Evolutionary conservation across 1,140 invertebrate species (phyloP).

Genomic region (Chelonus insularis): DNA sequence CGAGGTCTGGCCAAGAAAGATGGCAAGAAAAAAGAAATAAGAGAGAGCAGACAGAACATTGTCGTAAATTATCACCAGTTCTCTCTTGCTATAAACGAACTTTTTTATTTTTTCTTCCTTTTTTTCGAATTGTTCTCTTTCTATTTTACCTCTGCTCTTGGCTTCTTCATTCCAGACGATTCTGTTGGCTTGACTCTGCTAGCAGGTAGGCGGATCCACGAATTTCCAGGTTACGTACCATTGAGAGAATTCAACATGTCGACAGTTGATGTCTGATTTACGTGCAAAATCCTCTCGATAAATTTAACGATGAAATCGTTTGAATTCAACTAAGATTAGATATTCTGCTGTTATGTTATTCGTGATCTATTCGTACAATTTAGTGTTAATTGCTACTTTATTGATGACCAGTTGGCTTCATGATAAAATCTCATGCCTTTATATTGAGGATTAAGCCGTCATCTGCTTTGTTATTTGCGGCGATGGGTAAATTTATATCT

Average conservation of each 20-base stretch:
- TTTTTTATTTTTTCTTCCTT: background rate
- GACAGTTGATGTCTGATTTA: slow-evolving; percentile 13
- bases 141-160: slow-evolving; percentile 12
- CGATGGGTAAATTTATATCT: no score
- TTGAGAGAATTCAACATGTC: slow-evolving; percentile 18
- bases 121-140: background rate
- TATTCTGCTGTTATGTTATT: no score
- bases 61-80: slow-evolving; percentile 30
- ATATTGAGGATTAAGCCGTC: no score
- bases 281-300: slow-evolving; percentile 18
- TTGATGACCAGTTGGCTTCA: no score
- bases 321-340: background rate
- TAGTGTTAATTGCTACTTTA: no score
- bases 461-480: no score
- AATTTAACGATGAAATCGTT: background rate
- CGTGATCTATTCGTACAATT: no score
- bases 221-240: slow-evolving; percentile 10
- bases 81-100: background rate
- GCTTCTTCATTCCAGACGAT: background rate
- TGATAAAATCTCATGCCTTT: no score
- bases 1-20: background rate
- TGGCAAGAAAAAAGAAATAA: background rate
- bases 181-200: background rate
- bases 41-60: background rate
- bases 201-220: slow-evolving; percentile 25